phyloP scores from a whole-genome alignment of 1,140 invertebrate species.

The Ridgeia piscesae region DNA sequence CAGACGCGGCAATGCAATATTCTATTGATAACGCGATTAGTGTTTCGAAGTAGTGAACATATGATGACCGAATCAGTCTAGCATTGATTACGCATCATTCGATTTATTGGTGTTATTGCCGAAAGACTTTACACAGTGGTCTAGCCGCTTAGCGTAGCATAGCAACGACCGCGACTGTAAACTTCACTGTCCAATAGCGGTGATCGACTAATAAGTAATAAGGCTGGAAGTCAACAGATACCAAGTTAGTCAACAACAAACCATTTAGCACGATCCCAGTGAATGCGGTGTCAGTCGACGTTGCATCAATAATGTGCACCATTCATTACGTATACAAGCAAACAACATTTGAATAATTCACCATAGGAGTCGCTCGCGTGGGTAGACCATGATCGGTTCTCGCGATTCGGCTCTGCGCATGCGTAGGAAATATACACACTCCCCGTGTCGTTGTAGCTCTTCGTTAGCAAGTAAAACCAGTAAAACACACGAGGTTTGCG shows the following conservation, averaged over 20 bases:
- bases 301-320: not conserved
- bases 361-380: not conserved
- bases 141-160: not conserved
- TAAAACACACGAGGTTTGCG: too few species aligned
- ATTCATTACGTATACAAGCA: not conserved
- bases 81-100: not conserved
- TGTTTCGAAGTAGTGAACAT: not conserved
- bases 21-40: not conserved
- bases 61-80: not conserved
- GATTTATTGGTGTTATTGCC: not conserved
- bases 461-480: too few species aligned
- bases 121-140: not conserved
- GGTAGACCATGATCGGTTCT: too few species aligned
- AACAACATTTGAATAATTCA: conserved; percentile 1
- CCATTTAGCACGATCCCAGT: not conserved
- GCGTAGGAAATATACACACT: too few species aligned
- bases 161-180: not conserved
- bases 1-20: not conserved
- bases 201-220: not conserved
- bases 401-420: too few species aligned
- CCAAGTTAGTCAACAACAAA: not conserved
- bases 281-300: not conserved
- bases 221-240: not conserved
- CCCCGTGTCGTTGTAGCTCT: too few species aligned
- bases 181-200: not conserved